Evolutionary conservation across 1,140 invertebrate genomes (phyloP).

Genomic region (Drosophila ambigua): DNA sequence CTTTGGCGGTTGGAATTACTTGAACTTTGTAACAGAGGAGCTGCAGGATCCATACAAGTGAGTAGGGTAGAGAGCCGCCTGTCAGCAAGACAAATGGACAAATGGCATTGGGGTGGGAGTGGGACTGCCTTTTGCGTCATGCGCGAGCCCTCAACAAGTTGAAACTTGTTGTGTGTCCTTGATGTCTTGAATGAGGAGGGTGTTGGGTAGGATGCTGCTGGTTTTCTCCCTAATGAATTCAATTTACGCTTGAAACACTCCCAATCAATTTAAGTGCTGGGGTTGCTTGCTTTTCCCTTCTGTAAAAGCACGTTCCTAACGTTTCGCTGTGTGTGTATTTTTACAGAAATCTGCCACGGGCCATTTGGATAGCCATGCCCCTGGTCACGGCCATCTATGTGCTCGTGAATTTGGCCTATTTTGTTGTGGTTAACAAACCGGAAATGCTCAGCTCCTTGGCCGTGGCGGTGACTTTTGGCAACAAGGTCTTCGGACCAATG

Average conservation of each 20-base stretch:
- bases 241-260: conserved; percentile 53
- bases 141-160: conserved; percentile 72
- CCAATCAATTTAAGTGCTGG: conserved; percentile 73
- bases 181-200: conserved; percentile 15
- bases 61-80: conserved; percentile 69
- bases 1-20: conserved; percentile 97
- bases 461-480: conserved; percentile 93
- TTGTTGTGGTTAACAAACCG: conserved; percentile 90
- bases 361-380: conserved; percentile 94
- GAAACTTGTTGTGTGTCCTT: conserved; percentile 73
- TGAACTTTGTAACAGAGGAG: conserved; percentile 97
- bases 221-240: conserved; percentile 66
- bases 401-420: conserved; percentile 94
- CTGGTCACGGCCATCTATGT: conserved; percentile 94
- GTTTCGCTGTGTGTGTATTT: background rate
- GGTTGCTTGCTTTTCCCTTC: background rate
- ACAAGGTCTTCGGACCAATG: conserved; percentile 90
- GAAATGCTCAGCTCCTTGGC: conserved; percentile 92
- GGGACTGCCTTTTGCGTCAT: conserved; percentile 55
- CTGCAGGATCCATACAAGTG: conserved; percentile 96
- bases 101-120: background rate
- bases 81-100: conserved; percentile 58
- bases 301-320: conserved; percentile 30
- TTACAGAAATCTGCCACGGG: conserved; percentile 91
- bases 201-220: conserved; percentile 2